phyloP scores from a whole-genome alignment of 2,888 invertebrate genomes.

The Pseudeuparius sepicola region DNA sequence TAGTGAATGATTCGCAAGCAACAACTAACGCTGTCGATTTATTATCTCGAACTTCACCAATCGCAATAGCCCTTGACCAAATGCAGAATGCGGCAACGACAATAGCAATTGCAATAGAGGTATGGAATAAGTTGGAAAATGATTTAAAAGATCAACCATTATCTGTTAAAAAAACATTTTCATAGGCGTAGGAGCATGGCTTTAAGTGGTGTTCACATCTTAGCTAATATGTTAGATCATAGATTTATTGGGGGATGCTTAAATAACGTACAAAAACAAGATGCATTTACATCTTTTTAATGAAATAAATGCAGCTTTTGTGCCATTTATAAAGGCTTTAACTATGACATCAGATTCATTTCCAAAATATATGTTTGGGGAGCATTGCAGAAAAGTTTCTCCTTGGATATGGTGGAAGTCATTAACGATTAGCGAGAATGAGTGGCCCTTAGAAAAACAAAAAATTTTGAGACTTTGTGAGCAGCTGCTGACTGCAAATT shows the following conservation, averaged over 20 bases:
- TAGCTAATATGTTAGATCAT: conserved; percentile 10
- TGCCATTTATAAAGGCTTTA: conserved; percentile 8
- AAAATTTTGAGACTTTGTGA: too few species aligned
- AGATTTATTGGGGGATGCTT: conserved; percentile 8
- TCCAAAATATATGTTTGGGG: conserved; percentile 12
- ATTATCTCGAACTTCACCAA: conserved; percentile 2
- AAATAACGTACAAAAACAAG: conserved; percentile 7
- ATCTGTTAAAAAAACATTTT: conserved; percentile 10
- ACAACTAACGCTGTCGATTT: conserved; percentile 12
- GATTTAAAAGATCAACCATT: too few species aligned
- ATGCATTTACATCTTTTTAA: conserved; percentile 2
- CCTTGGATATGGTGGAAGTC: conserved; percentile 13
- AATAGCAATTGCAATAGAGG: conserved; percentile 9
- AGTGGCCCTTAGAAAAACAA: too few species aligned
- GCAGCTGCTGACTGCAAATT: conserved; percentile 9
- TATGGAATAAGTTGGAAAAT: too few species aligned
- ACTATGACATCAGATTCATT: conserved; percentile 2
- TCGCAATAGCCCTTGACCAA: conserved; percentile 8
- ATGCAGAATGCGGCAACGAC: conserved; percentile 11
- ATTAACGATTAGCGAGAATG: conserved; percentile 3
- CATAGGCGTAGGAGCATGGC: conserved; percentile 8
- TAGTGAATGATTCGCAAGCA: conserved; percentile 7
- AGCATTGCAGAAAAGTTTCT: neutral
- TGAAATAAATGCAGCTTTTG: conserved; percentile 4
- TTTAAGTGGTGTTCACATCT: conserved; percentile 7